Base-by-base conservation (phyloP, 2,113 vertebrate species). In the Malurus elegans region DNA sequence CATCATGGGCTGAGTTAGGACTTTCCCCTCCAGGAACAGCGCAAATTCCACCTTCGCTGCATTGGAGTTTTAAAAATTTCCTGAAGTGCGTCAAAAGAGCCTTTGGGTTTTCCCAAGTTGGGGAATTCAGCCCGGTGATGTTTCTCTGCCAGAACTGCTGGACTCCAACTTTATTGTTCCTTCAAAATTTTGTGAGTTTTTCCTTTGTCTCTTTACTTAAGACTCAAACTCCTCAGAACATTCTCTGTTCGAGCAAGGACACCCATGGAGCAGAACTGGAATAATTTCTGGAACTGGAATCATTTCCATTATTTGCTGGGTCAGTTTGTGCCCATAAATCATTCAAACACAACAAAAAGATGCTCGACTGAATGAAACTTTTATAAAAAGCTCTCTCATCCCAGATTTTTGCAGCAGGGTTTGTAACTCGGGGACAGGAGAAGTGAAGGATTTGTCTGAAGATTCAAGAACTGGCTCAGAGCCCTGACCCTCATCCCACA, bases 1-100 rank as follows among this genome's bases (percentile, higher is more conserved):
- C 64, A 48, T 66, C 25, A 0, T 2, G 66, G 16, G 19, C 75
- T 21, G 28, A 83, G 36, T 65, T 47, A 3, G 58, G 74, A 38
- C 19, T 95, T 95, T 18, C 23, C 18, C 60, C 72, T 71, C 25
- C 34, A 87, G 65, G 82, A 94, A 57, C 45, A 61, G 66, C 53
- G 69, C 20, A 38, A 48, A 67, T 24, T 32, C 34, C 61, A 57
- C 45, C 25, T 61, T 23, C 5, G 20, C 40, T 34, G 4, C 11
- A 29, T 7, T 8, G 40, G 15, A 45, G 57, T 15, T 61, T 72
- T 58, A 26, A 1, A 14, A 40, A 42, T 24, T 47, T 54, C 48
- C 58, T 10, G 3, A 6, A 8, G 14, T 15, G 16, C 3, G 4
- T 8, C 36, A 45, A 67, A 95, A 48, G 3, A 18, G 2, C 44